Conservation (phyloP, 2,888 invertebrate genomes). For the Drosophila mulleri region DNA sequence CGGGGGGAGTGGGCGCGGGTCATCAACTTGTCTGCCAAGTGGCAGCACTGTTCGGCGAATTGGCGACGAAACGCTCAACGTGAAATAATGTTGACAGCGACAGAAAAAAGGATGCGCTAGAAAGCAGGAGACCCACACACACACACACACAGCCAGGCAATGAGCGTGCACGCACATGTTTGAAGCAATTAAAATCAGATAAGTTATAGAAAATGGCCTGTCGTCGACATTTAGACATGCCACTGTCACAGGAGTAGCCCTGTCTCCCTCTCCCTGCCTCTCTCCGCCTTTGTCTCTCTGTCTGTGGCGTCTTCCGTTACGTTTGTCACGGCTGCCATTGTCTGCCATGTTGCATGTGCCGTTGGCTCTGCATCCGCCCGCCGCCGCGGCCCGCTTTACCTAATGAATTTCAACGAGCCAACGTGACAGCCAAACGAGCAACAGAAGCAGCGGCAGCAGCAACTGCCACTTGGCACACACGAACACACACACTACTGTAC, state of each 20-base stretch:
- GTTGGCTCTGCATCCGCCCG: conserved; percentile 13
- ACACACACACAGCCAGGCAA: conserved; percentile 24
- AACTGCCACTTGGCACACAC: conserved; percentile 47
- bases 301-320: conserved; percentile 71
- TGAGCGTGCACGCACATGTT: conserved; percentile 68
- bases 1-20: conserved; percentile 31
- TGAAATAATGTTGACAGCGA: conserved; percentile 77
- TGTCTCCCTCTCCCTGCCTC: not conserved
- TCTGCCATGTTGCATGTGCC: conserved; percentile 38
- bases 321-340: conserved; percentile 73
- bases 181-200: conserved; percentile 83
- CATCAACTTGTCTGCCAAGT: conserved; percentile 69
- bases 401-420: conserved; percentile 79
- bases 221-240: conserved; percentile 79
- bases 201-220: conserved; percentile 80
- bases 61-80: conserved; percentile 29
- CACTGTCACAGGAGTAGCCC: conserved; percentile 45
- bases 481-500: conserved; percentile 11
- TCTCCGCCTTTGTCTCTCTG: conserved; percentile 11
- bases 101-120: conserved; percentile 52
- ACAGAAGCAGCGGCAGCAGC: conserved; percentile 18
- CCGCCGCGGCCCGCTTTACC: conserved; percentile 50
- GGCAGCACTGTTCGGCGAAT: conserved; percentile 31
- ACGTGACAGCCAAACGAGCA: conserved; percentile 58
- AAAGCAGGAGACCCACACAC: conserved; percentile 25